These are phyloP conservation scores for Drosophila engyochracea DNA, from an alignment of 2,888 invertebrate species.

Conservation along the genomic window DNA sequence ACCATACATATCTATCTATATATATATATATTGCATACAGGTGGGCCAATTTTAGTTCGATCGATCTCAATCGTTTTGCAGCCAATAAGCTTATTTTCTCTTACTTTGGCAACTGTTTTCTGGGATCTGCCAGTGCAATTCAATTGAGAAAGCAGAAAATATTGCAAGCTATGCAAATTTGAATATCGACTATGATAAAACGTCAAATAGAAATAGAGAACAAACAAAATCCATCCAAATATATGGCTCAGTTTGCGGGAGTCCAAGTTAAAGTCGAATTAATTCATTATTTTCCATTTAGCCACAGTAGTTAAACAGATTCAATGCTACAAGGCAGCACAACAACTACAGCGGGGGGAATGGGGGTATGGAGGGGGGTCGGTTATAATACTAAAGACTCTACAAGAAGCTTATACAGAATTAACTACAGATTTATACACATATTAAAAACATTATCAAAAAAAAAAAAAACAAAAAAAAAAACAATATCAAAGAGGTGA, in stretches of 20 bases:
- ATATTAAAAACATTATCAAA: not conserved
- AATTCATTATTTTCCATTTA: not conserved
- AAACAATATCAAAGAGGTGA: slow-evolving; percentile 8
- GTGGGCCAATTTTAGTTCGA: not conserved
- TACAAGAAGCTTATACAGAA: slow-evolving; percentile 10
- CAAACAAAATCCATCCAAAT: not conserved
- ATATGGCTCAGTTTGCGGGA: not conserved
- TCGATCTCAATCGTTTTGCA: not conserved
- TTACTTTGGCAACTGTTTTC: not conserved
- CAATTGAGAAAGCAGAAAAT: not conserved
- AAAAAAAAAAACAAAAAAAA: not conserved
- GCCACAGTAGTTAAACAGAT: slow-evolving; percentile 2
- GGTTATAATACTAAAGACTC: slow-evolving; percentile 4
- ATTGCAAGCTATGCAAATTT: not conserved
- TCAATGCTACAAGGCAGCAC: slow-evolving; percentile 9
- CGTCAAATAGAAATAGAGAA: not conserved
- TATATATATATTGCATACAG: not conserved
- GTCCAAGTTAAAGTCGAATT: not conserved
- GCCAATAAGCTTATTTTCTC: not conserved
- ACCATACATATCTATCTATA: no score
- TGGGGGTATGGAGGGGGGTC: not conserved
- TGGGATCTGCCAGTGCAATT: not conserved
- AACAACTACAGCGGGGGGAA: slow-evolving; percentile 9
- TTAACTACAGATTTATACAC: slow-evolving; percentile 19
- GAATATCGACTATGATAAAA: not conserved